These are phyloP conservation scores for Helicoverpa zea DNA, from an alignment of 1,140 invertebrate species.

Conservation along the genomic window DNA sequence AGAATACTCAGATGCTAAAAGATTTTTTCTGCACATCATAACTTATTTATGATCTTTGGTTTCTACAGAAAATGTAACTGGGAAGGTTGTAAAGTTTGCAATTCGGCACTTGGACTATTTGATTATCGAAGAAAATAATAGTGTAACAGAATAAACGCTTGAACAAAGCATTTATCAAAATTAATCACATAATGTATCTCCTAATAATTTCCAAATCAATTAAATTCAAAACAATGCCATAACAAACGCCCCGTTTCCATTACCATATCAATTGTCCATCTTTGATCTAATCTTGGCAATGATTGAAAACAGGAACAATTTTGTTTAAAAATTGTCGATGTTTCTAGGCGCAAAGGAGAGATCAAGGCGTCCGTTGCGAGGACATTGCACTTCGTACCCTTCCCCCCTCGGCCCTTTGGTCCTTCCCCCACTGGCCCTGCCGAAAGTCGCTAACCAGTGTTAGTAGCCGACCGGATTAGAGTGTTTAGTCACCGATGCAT, in stretches of 20 bases:
- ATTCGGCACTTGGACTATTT: neutral
- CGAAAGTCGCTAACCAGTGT: conserved; percentile 81
- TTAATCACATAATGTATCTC: neutral
- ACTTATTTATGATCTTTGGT: too few species aligned
- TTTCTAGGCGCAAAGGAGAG: conserved; percentile 58
- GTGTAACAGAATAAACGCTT: neutral
- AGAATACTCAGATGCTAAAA: neutral
- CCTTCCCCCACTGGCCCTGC: conserved; percentile 74
- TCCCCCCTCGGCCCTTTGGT: conserved; percentile 68
- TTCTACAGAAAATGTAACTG: too few species aligned
- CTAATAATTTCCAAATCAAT: conserved; percentile 12
- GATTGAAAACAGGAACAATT: conserved; percentile 29
- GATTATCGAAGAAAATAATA: too few species aligned
- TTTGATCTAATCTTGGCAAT: conserved; percentile 33
- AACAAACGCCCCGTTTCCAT: conserved; percentile 13
- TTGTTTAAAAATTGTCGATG: conserved; percentile 49
- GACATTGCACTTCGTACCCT: conserved; percentile 83
- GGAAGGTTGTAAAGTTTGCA: neutral
- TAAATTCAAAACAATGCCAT: conserved; percentile 12
- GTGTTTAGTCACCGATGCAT: conserved; percentile 77
- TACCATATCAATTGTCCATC: conserved; percentile 29
- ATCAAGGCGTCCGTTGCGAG: conserved; percentile 82
- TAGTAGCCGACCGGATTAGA: conserved; percentile 75
- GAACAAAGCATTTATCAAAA: neutral
- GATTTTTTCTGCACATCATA: too few species aligned